Percentiles rank a stretch among this genome's conserved stretches.
phyloP scores from a whole-genome alignment of 2,113 vertebrate species.

The Gasterosteus nipponicus region DNA sequence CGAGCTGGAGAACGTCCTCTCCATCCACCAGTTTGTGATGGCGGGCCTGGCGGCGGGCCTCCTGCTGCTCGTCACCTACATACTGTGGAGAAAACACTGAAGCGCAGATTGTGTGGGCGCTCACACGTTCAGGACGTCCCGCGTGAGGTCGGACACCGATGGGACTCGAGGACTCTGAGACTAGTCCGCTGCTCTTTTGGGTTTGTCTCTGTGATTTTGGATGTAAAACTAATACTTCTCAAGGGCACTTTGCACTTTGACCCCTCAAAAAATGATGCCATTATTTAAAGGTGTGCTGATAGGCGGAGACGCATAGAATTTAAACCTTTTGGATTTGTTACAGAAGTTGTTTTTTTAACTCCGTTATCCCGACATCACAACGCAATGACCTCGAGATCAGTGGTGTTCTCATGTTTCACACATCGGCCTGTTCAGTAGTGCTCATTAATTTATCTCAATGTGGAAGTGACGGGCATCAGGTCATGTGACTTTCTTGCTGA shows the following conservation, averaged over 20 bases:
- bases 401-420: background rate
- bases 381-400: background rate
- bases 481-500: background rate
- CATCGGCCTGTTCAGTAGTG: no score
- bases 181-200: background rate
- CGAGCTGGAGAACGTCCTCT: conserved; percentile 74
- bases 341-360: background rate
- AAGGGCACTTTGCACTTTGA: conserved; percentile 31
- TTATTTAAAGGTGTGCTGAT: background rate
- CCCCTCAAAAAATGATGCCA: background rate
- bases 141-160: conserved; percentile 24
- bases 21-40: conserved; percentile 79
- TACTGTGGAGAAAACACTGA: conserved; percentile 77
- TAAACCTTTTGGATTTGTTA: background rate
- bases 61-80: conserved; percentile 76
- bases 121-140: background rate
- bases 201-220: conserved; percentile 3
- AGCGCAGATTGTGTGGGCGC: background rate
- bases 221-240: conserved; percentile 12
- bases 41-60: conserved; percentile 70
- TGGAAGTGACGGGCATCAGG: background rate
- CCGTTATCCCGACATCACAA: background rate
- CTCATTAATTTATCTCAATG: background rate
- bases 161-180: conserved; percentile 1
- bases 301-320: no score